Evolutionary conservation across 2,113 vertebrate genomes (phyloP).

Genomic region (Colius striatus): DNA sequence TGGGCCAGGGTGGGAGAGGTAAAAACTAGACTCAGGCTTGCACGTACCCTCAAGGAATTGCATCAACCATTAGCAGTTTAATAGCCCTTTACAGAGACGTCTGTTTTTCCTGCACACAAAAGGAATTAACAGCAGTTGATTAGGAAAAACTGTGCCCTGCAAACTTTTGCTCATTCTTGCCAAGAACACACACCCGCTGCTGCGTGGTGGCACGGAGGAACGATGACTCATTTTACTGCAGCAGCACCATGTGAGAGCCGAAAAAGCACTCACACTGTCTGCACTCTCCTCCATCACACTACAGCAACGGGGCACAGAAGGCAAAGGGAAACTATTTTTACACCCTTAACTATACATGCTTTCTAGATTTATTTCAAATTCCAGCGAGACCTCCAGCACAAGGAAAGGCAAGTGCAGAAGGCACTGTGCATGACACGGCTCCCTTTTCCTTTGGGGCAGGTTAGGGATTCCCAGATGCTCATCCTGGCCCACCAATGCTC

Average conservation of each 20-base stretch:
- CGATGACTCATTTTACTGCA: slow-evolving; percentile 69
- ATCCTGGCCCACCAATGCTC: neutral
- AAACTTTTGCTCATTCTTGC: neutral
- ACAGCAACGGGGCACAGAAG: neutral
- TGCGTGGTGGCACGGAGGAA: neutral
- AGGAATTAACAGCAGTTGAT: neutral
- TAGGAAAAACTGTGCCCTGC: neutral
- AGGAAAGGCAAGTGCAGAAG: neutral
- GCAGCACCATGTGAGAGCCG: neutral
- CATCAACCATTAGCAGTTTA: neutral
- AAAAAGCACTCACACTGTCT: neutral
- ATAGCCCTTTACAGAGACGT: neutral
- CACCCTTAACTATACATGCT: fast-evolving
- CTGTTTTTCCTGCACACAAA: neutral
- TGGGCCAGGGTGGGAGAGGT: neutral
- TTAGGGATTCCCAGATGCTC: neutral
- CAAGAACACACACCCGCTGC: neutral
- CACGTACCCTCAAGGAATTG: neutral
- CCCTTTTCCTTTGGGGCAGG: neutral
- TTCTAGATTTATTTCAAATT: neutral
- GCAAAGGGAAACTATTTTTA: neutral
- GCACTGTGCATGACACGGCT: neutral
- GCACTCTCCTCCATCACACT: neutral
- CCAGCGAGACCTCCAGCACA: neutral
- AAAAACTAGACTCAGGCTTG: neutral